phyloP scores from a whole-genome alignment of 2,797 vertebrate species.

The Phalanger gymnotis region DNA sequence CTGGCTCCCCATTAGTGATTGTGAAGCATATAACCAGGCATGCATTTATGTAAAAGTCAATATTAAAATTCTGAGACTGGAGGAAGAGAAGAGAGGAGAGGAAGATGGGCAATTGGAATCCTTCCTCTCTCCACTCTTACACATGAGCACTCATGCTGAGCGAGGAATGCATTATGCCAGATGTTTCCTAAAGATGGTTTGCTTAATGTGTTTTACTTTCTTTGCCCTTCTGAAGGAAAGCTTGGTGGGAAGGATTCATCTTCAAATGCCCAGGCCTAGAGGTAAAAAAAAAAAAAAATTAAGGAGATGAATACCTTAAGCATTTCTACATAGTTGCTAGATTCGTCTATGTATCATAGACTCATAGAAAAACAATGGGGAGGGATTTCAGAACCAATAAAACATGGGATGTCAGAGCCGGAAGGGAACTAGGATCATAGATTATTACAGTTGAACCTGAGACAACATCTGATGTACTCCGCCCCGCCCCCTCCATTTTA shows the following conservation, averaged over 20 bases:
- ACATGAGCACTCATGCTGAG: not conserved
- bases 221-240: not conserved
- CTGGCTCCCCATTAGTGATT: not conserved
- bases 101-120: not conserved
- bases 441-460: not conserved
- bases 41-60: not conserved
- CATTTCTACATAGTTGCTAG: not conserved
- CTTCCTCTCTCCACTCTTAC: not conserved
- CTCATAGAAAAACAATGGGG: not conserved
- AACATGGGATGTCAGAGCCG: not conserved
- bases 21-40: not conserved
- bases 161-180: not conserved
- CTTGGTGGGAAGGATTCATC: not conserved
- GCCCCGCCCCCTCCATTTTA: not conserved
- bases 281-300: not conserved
- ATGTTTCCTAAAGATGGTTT: not conserved
- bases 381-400: not conserved
- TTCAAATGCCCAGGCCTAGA: not conserved
- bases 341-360: not conserved
- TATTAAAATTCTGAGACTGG: not conserved
- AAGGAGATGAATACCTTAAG: not conserved
- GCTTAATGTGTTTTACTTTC: not conserved
- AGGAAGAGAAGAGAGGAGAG: not conserved
- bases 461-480: not conserved
- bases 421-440: not conserved